phyloP scores from a whole-genome alignment of 2,888 invertebrate genomes.

The Diarsia mendica region DNA sequence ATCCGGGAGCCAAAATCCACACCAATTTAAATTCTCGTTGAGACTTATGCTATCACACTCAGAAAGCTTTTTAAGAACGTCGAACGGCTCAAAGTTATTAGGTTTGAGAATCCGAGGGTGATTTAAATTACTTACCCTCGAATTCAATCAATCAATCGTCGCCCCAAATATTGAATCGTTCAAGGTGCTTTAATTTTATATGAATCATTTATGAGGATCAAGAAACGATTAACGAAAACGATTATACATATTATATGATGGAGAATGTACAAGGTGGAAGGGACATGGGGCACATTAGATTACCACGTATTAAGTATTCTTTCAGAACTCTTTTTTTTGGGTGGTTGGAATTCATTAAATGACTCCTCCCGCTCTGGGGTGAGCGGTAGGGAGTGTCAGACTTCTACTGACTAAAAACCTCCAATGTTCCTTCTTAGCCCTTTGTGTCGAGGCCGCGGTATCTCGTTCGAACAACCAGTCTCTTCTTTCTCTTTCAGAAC shows the following conservation, averaged over 20 bases:
- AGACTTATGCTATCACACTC: neutral
- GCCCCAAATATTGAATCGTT: neutral
- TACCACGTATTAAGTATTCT: too few relatives aligned
- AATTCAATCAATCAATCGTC: constrained; percentile 1
- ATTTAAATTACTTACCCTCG: neutral
- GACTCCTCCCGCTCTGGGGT: too few relatives aligned
- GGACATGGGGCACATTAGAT: too few relatives aligned
- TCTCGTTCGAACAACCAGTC: too few relatives aligned
- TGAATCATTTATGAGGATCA: neutral
- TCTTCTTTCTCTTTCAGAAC: too few relatives aligned
- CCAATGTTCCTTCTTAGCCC: too few relatives aligned
- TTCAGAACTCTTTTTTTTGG: too few relatives aligned
- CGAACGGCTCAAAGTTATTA: neutral
- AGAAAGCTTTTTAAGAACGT: neutral
- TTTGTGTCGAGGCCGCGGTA: too few relatives aligned
- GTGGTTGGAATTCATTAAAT: too few relatives aligned
- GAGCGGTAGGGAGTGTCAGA: too few relatives aligned
- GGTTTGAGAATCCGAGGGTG: neutral
- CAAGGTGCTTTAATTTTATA: neutral
- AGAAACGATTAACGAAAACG: constrained; percentile 9
- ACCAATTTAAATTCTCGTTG: neutral
- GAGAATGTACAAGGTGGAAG: neutral
- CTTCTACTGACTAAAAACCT: too few relatives aligned
- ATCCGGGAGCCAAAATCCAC: neutral
- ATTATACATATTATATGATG: neutral